Evolutionary conservation across 1,140 invertebrate genomes (phyloP).

Genomic region (Galleria mellonella): DNA sequence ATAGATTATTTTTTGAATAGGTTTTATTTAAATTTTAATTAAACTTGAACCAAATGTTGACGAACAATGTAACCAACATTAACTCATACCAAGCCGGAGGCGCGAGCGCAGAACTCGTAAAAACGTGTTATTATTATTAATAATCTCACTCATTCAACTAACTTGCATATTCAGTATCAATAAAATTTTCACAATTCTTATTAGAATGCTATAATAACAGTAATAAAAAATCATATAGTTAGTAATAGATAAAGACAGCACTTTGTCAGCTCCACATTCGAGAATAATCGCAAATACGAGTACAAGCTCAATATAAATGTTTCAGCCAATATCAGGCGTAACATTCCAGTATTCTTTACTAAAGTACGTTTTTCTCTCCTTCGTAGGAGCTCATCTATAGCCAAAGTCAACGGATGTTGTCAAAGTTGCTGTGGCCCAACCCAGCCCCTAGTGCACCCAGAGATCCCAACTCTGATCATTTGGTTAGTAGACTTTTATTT

Average conservation of each 20-base stretch:
- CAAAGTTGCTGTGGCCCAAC: constrained; percentile 72
- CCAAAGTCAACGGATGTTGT: constrained; percentile 73
- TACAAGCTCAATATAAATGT: constrained; percentile 1
- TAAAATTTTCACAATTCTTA: constrained; percentile 5
- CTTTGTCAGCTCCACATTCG: neutral
- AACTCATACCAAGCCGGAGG: constrained; percentile 27
- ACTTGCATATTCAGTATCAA: constrained; percentile 18
- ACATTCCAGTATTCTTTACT: constrained; percentile 49
- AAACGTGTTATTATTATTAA: constrained; percentile 63
- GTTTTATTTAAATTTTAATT: neutral
- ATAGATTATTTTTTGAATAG: too few relatives aligned
- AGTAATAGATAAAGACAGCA: too few relatives aligned
- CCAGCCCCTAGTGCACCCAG: constrained; percentile 66
- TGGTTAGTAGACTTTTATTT: constrained; percentile 71
- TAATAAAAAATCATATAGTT: constrained; percentile 9
- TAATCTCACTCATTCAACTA: constrained; percentile 49
- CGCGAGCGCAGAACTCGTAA: constrained; percentile 32
- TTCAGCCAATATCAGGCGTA: constrained; percentile 25
- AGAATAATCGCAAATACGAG: constrained; percentile 1
- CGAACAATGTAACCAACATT: constrained; percentile 15
- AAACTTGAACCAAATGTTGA: constrained; percentile 20
- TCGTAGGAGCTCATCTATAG: constrained; percentile 73
- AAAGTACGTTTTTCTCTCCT: constrained; percentile 66
- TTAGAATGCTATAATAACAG: constrained; percentile 2
- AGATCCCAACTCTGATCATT: constrained; percentile 70